A percentile compares a stretch with the other conserved stretches of the same genome.
Evolutionary conservation across 1,140 invertebrate genomes (phyloP).

Genomic region (Solen grandis): DNA sequence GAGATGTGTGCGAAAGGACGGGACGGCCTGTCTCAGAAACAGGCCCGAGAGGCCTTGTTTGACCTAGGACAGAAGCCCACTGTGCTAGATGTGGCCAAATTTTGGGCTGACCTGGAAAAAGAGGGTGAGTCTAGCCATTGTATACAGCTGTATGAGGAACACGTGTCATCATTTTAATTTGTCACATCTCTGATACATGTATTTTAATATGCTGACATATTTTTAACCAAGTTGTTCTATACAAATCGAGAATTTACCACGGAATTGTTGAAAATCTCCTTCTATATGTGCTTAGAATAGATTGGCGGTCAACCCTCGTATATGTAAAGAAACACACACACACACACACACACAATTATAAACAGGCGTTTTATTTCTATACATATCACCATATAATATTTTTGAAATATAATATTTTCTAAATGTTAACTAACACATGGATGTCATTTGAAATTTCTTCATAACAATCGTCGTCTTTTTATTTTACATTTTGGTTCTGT

Average conservation of each 20-base stretch:
- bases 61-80: constrained; percentile 19
- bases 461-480: no score
- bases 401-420: no score
- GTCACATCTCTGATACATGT: neutral
- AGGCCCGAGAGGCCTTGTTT: constrained; percentile 11
- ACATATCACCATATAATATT: no score
- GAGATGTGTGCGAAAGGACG: no score
- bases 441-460: no score
- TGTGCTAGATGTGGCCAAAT: constrained; percentile 30
- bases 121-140: neutral
- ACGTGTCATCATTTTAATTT: neutral
- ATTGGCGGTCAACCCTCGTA: no score
- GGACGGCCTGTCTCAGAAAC: neutral
- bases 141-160: neutral
- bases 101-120: constrained; percentile 41
- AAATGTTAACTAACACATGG: no score
- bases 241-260: neutral
- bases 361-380: no score
- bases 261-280: neutral
- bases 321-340: no score
- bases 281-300: neutral
- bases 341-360: no score
- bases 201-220: neutral
- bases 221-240: neutral
- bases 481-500: no score